Percentiles rank a stretch among this genome's conserved stretches.
These are phyloP conservation scores for Amiota minor DNA, from an alignment of 2,888 invertebrate species.

Conservation along the genomic window DNA sequence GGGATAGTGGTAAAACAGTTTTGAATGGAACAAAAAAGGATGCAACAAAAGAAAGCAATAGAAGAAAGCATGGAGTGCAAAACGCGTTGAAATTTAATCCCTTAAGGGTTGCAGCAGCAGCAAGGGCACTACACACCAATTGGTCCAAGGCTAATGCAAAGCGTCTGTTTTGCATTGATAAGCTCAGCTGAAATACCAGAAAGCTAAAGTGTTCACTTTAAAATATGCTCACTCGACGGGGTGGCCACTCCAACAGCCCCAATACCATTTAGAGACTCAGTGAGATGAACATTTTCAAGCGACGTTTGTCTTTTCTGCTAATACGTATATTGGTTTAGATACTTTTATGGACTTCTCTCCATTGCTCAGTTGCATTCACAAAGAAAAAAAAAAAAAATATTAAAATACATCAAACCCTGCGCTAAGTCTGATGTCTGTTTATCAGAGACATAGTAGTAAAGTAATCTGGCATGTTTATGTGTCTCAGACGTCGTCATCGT, in stretches of 20 bases:
- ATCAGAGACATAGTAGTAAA: conserved; percentile 55
- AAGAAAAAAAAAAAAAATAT: conserved; percentile 29
- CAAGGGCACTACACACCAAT: neutral
- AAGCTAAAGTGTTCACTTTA: conserved; percentile 28
- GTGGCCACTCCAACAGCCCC: neutral
- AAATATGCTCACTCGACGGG: conserved; percentile 26
- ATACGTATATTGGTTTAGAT: neutral
- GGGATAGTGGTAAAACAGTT: neutral
- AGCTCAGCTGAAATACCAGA: conserved; percentile 53
- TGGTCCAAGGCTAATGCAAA: conserved; percentile 47
- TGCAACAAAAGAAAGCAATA: conserved; percentile 14
- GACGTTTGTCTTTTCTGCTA: conserved; percentile 32
- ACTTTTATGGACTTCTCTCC: neutral
- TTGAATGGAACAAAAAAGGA: neutral
- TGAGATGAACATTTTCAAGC: conserved; percentile 38
- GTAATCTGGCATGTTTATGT: conserved; percentile 65
- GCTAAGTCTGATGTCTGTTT: conserved; percentile 50
- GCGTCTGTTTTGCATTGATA: conserved; percentile 68
- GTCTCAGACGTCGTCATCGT: conserved; percentile 43
- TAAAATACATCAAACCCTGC: conserved; percentile 35
- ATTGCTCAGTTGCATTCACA: neutral
- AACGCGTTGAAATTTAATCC: conserved; percentile 64
- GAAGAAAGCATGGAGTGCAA: neutral
- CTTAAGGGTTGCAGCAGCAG: conserved; percentile 61
- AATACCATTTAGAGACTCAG: neutral